Evolutionary conservation across 2,888 invertebrate species (phyloP), one percentile per base, ranked within the genome.

Genomic region (Chrysomela aeneicollis): DNA sequence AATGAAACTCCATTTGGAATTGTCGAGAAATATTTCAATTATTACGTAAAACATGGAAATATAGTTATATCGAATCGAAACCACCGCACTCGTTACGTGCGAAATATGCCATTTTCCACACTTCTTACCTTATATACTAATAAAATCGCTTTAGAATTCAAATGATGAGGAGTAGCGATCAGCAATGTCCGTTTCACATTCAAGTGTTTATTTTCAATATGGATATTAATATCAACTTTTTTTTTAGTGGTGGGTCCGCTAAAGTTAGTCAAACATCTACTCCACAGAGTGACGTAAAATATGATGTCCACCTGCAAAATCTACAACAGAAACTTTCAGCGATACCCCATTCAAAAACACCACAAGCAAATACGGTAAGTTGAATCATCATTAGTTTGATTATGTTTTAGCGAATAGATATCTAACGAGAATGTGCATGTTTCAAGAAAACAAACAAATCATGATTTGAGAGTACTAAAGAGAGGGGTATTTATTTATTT

Each of bases 321-420:
- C 82, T 91, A 68, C 91, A 91, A 73, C 90, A 91, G 78, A 90
- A 91, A 78, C 83, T 91, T 42, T 85, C 85, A 62, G 85, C 85
- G 68, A 87, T 87, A 71, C 86, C 87, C n/a, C 84, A 75, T 61
- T 66, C 71, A 8, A 71, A 76, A 58, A 74, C 77, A 47, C 72
- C 74, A 21, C 77, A 79, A 69, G 69, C 66, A 47, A 75, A 77
- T 47, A 79, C 79, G 75, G 87, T 87, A 78, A 84, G 85, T 78
- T 50, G 22, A 17, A 54, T 9, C 12, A 19, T n/a, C 0, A 26
- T 42, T n/a, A 26, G 59, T 54, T 68, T 21, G 12, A 19, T 47
- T 22, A 21, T 30, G 15, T 35, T 37, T 32, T 35, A 26, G 12
- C 49, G n/a, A n/a, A n/a, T n/a, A n/a, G n/a, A n/a, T n/a, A n/a